These are phyloP conservation scores for Clarias fuscus DNA, from an alignment of 2,797 vertebrate species.

Conservation along the genomic window DNA sequence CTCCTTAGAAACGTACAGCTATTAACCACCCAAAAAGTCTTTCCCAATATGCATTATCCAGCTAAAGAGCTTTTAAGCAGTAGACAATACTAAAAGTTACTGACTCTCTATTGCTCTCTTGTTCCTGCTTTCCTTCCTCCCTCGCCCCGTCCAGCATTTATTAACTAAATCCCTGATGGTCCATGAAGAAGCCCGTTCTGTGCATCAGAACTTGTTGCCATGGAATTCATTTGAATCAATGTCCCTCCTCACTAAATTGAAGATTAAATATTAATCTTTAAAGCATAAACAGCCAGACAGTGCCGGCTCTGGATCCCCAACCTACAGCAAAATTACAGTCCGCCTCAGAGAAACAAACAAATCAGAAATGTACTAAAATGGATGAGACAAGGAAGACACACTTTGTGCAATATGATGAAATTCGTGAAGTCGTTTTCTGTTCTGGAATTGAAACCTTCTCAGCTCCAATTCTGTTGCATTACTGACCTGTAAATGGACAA, in stretches of 20 bases:
- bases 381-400: not conserved
- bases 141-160: constrained; percentile 22
- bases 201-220: constrained; percentile 51
- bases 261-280: constrained; percentile 72
- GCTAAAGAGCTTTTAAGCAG: constrained; percentile 2
- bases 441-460: not conserved
- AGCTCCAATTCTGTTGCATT: not conserved
- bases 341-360: constrained; percentile 42
- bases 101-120: constrained; percentile 6
- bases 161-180: constrained; percentile 39
- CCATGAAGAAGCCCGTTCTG: constrained; percentile 31
- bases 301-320: constrained; percentile 33
- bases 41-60: not conserved
- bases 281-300: constrained; percentile 60
- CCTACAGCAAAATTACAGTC: constrained; percentile 44
- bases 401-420: constrained; percentile 10
- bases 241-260: constrained; percentile 54
- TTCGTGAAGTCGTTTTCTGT: not conserved
- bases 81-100: not conserved
- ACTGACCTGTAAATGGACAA: not conserved
- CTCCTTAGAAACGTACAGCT: not conserved
- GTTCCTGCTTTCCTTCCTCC: constrained; percentile 1
- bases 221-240: constrained; percentile 55
- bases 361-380: not conserved
- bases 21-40: not conserved